Evolutionary conservation across 2,888 invertebrate species (phyloP), one percentile per base, ranked within the genome.

Genomic region (Phyto melanocephala): DNA sequence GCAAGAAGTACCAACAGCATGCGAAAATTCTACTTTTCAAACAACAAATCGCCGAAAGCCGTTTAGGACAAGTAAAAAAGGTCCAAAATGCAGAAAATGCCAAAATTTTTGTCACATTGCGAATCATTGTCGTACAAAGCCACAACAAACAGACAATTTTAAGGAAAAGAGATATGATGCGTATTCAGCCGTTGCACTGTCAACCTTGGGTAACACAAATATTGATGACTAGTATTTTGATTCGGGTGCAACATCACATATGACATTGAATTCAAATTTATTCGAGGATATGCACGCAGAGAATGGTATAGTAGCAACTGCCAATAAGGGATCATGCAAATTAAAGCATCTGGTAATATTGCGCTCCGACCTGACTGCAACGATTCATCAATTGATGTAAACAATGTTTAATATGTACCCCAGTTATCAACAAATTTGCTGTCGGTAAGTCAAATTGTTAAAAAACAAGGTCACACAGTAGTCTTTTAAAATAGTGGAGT

Each of bases 101-200:
- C 60, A 52, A 60, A 63, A 74, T 54, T 84, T 76, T 54, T 78
- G 40, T 40, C 84, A 62, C 33, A 80, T 63, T 72, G 77, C 74
- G 24, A 62, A 42, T 7, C 8, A 54, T 42, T 68, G 54, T 28
- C 45, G 45, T 15, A 45, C 70, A 45, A 56, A 60, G 8, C 0
- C n/a, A 13, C 28, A 24, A 17, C 40, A 68, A 1, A 22, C 20
- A 3, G 50, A 28, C 22, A 22, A 54, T 13, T n/a, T n/a, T n/a
- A n/a, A n/a, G n/a, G n/a, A n/a, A n/a, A n/a, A n/a, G n/a, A 15
- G 24, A 20, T 70, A 1, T 33, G 70, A 70, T 13, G 70, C 70
- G 22, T 70, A 13, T 35, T 45, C 70, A 33, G 56, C 70, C 1
- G 56, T 58, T 6, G 70, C 70, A 1, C 6, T 70, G 15, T 70